Conservation (phyloP, 2,888 invertebrate genomes). For the Anorthoa munda region DNA sequence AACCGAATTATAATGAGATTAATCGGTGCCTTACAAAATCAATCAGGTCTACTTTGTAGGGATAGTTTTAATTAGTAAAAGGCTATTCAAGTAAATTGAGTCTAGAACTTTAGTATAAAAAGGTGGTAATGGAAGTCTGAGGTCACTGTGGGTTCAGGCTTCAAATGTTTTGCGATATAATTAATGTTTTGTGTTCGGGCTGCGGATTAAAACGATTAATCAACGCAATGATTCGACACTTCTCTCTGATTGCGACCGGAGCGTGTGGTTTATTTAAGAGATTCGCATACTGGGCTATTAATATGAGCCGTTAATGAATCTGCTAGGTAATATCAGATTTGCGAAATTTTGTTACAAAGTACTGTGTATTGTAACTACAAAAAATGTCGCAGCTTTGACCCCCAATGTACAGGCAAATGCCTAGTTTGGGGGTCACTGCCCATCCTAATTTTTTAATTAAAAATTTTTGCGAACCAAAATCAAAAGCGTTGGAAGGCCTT, state of each 20-base stretch:
- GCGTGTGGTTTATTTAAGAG: conserved; percentile 39
- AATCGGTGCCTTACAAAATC: too few species aligned
- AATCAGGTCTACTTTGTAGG: neutral
- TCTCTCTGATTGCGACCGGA: conserved; percentile 59
- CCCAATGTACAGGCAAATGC: too few species aligned
- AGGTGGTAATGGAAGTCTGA: conserved; percentile 19
- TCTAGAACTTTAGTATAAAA: conserved; percentile 21
- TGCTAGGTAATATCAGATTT: too few species aligned
- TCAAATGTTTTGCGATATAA: conserved; percentile 53
- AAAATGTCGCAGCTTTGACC: too few species aligned
- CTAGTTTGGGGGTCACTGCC: too few species aligned
- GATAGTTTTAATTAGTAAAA: conserved; percentile 23
- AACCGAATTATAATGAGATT: too few species aligned
- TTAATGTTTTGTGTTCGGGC: conserved; percentile 63
- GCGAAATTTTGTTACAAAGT: too few species aligned
- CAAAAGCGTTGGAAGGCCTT: too few species aligned
- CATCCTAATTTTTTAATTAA: too few species aligned
- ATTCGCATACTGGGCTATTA: conserved; percentile 24
- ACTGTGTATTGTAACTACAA: too few species aligned
- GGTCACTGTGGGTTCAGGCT: conserved; percentile 34
- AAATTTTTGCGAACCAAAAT: too few species aligned
- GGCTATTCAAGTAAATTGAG: conserved; percentile 10
- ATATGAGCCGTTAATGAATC: too few species aligned
- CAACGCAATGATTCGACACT: conserved; percentile 65
- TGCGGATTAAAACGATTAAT: conserved; percentile 66